Conservation (phyloP, 2,113 vertebrate species). For the Odocoileus hemionus region DNA sequence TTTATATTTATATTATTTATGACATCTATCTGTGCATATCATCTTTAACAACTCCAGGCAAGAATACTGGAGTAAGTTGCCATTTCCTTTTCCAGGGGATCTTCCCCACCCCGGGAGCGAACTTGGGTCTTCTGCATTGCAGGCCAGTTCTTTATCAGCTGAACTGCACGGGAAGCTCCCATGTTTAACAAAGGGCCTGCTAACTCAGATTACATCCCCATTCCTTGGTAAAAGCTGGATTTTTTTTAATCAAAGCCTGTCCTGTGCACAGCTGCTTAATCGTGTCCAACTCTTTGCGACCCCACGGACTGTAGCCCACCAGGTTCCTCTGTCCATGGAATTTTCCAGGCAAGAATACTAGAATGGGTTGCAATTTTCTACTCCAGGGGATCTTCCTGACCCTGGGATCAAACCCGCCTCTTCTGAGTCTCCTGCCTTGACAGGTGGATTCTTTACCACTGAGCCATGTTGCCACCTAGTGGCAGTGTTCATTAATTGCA, state of each 20-base stretch:
- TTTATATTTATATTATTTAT: background rate
- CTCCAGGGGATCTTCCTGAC: background rate
- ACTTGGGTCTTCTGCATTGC: background rate
- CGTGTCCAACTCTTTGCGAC: background rate
- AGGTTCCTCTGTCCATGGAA: background rate
- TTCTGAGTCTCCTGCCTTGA: background rate
- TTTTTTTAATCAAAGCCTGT: background rate
- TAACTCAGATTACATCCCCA: background rate
- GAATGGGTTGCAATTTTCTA: background rate
- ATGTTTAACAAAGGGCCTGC: background rate
- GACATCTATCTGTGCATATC: background rate
- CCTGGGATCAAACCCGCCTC: background rate
- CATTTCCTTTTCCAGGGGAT: background rate
- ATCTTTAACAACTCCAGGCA: background rate
- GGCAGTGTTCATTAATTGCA: background rate
- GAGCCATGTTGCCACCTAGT: constrained; percentile 26
- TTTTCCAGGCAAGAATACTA: background rate
- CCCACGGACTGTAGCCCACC: background rate
- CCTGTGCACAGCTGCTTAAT: background rate
- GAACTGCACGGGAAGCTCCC: background rate
- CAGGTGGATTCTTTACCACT: background rate
- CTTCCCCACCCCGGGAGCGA: background rate
- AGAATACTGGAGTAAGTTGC: background rate
- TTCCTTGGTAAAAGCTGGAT: background rate
- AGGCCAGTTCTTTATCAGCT: background rate